phyloP scores from a whole-genome alignment of 2,888 invertebrate species.

The Cyrtodaria siliqua region DNA sequence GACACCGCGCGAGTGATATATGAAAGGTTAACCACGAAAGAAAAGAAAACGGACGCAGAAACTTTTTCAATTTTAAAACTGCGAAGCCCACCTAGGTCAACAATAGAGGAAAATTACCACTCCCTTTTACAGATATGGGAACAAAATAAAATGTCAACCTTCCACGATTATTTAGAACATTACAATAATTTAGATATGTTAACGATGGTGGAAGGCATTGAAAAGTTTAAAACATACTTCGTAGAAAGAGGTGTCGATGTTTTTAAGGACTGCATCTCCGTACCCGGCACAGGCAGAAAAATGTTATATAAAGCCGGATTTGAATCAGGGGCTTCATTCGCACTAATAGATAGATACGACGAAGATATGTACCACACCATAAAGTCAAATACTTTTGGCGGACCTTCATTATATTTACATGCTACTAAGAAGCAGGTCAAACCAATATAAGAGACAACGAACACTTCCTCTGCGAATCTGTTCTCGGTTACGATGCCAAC shows the following conservation, averaged over 20 bases:
- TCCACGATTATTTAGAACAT: slow-evolving; percentile 11
- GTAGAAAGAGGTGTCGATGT: slow-evolving; percentile 1
- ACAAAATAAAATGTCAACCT: slow-evolving; percentile 1
- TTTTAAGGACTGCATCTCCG: slow-evolving; percentile 10
- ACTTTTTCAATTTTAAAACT: slow-evolving; percentile 7
- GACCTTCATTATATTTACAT: neutral
- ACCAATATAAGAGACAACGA: slow-evolving; percentile 3
- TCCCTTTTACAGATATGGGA: slow-evolving; percentile 1
- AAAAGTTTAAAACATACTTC: neutral
- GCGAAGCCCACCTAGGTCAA: neutral
- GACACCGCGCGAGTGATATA: neutral
- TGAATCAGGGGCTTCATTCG: neutral
- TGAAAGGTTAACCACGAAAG: slow-evolving; percentile 2
- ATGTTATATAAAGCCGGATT: slow-evolving; percentile 5
- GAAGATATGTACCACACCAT: neutral
- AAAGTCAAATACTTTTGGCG: neutral
- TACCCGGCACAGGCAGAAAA: slow-evolving; percentile 17
- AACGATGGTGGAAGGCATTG: slow-evolving; percentile 7
- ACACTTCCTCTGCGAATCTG: slow-evolving; percentile 26
- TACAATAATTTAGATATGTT: slow-evolving; percentile 10
- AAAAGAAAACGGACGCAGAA: slow-evolving; percentile 1
- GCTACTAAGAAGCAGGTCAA: neutral
- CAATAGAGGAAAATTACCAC: neutral
- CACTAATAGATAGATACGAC: slow-evolving; percentile 1
- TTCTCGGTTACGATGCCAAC: slow-evolving; percentile 46